Base-by-base conservation (phyloP, 1,140 invertebrate species). In the Phenacoccus solenopsis region DNA sequence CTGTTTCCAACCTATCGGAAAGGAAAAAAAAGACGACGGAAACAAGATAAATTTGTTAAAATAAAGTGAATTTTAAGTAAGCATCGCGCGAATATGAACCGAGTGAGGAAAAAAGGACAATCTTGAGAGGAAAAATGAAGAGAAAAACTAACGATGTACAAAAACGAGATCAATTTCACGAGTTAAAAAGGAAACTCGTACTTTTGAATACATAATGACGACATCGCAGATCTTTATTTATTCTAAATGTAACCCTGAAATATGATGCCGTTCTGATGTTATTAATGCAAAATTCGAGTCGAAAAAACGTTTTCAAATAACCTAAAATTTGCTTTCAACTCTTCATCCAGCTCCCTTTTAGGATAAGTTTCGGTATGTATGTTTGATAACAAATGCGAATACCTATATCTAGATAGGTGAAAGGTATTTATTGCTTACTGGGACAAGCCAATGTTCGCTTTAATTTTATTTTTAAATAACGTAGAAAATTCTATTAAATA, bases 1-100 rank as follows among this genome's bases (percentile, higher is more conserved):
- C 38, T 49, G 38, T 49, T 49, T 49, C 38, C 20, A 4, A 49
- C 38, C 38, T n/a, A 49, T 49, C 38, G 38, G 20, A 49, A 10
- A 16, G 38, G 20, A 49, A 49, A 49, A 32, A 32, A 49, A 49
- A 49, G 38, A 49, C 38, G 38, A 49, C 38, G 38, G 38, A 49
- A 49, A 49, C 38, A 49, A 49, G 38, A 49, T 49, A 49, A 49
- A 49, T 49, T 49, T 49, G 38, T 49, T 49, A 49, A 49, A 49
- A 49, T 49, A 49, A 49, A 49, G 38, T 49, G 38, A 49, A 49
- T 49, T 49, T 49, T 49, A 49, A 49, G 38, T 49, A 49, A 49
- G 38, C 38, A 49, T 49, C 16, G 38, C 38, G 38, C 38, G 38
- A 49, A 49, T 49, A 49, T 49, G 38, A 49, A 49, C 38, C 20